Evolutionary conservation across 2,797 vertebrate genomes (phyloP), one percentile per base, ranked within the genome.

Genomic region (Catostomus latipinnis): DNA sequence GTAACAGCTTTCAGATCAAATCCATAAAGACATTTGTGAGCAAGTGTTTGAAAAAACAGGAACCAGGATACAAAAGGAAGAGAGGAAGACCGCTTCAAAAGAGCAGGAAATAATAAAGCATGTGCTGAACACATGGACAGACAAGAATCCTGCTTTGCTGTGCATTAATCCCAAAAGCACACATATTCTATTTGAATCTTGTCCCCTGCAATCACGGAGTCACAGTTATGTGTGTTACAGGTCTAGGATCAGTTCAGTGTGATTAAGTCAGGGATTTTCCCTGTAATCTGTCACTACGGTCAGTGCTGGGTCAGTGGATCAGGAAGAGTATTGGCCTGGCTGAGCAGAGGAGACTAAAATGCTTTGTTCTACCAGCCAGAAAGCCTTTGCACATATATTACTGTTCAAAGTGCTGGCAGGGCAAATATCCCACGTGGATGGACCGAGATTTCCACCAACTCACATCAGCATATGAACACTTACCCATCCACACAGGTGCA

Each of bases 371-470:
- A 49, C 69, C 53, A 75, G 22, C 49, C 60, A 53, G n/a, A 54
- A 78, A 78, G 10, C 61, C 68, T 80, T 74, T 48, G 84, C 72
- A 86, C 81, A 86, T 81, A 84, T 83, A 87, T 84, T 78, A 81
- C 54, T 82, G 79, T 76, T 77, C 10, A 76, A 86, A 86, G 58
- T 22, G 81, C 89, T 89, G 87, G 78, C 62, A 22, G 66, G 45
- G 84, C 82, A 81, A 14, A 60, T 16, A 68, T 43, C 60, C 48
- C 75, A 58, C n/a, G 34, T 62, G 80, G 45, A 74, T 56, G 84
- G 71, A 72, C 78, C 78, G 76, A 71, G 50, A 83, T 76, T 78
- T 77, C 45, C n/a, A 11, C 0, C 14, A 43, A 67, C 75, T 10
- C 48, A 8, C 66, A 6, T 10, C 18, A 53, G 52, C 66, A 67